phyloP scores from a whole-genome alignment of 1,140 invertebrate species.

The Drosophila pachea region DNA sequence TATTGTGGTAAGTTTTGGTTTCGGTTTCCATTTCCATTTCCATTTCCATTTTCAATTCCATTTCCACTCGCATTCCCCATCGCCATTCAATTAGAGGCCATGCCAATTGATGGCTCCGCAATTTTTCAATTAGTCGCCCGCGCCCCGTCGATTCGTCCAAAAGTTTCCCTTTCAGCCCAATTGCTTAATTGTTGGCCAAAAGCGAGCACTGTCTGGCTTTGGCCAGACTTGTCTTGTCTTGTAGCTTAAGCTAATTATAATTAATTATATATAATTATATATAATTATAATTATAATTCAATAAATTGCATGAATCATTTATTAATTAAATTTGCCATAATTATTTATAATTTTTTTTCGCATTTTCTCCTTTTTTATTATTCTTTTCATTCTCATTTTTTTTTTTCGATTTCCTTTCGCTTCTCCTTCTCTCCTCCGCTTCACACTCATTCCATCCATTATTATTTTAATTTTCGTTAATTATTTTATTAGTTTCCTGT shows the following conservation, averaged over 20 bases:
- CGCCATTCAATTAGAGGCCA: conserved; percentile 54
- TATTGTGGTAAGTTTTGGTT: conserved; percentile 82
- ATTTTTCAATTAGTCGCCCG: conserved; percentile 66
- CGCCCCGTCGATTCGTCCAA: not conserved
- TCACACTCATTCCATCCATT: too few relatives aligned
- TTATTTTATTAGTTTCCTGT: not conserved
- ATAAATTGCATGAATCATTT: too few relatives aligned
- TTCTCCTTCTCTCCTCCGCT: too few relatives aligned
- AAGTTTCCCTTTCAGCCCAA: conserved; percentile 18
- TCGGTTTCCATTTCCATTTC: conserved; percentile 42
- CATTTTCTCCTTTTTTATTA: not conserved
- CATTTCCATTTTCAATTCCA: not conserved
- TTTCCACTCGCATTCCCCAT: not conserved
- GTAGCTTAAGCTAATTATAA: too few relatives aligned
- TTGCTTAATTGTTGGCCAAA: conserved; percentile 7
- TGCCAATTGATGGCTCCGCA: conserved; percentile 62
- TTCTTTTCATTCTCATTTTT: not conserved
- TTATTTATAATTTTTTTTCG: not conserved
- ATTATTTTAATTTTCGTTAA: not conserved
- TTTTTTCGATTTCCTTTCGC: not conserved
- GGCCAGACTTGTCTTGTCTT: too few relatives aligned
- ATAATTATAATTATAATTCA: too few relatives aligned
- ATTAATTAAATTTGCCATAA: not conserved
- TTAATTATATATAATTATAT: too few relatives aligned
- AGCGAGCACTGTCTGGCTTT: too few relatives aligned